A percentile compares a stretch with the other conserved stretches of the same genome.
Conservation (phyloP, 2,888 invertebrate genomes). For the Phania funesta region DNA sequence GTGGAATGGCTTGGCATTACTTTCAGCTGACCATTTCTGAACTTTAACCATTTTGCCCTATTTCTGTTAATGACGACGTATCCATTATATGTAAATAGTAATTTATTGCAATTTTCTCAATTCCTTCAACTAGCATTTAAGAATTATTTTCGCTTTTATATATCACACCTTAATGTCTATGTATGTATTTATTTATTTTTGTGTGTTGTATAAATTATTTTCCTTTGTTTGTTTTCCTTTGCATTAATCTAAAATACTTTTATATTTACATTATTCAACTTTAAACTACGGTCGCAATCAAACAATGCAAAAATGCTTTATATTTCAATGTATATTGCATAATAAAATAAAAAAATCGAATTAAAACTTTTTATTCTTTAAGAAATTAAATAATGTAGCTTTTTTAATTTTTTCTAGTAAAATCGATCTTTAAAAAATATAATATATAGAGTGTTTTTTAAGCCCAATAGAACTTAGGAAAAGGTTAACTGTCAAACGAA, state of each 20-base stretch:
- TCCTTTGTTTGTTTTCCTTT: not conserved
- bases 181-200: not conserved
- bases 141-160: constrained; percentile 45
- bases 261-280: not conserved
- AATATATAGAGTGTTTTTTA: too few relatives aligned
- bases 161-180: not conserved
- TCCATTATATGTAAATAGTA: constrained; percentile 16
- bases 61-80: constrained; percentile 1
- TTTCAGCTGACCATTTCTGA: not conserved
- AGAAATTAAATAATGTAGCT: not conserved
- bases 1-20: not conserved
- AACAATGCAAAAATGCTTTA: constrained; percentile 48
- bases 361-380: not conserved
- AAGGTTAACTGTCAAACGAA: too few relatives aligned
- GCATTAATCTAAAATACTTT: not conserved
- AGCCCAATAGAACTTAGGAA: too few relatives aligned
- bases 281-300: constrained; percentile 50
- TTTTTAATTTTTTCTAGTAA: not conserved
- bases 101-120: constrained; percentile 39
- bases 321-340: not conserved
- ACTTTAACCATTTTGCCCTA: not conserved
- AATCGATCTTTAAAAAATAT: too few relatives aligned
- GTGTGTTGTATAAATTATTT: not conserved
- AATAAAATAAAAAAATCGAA: not conserved
- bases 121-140: constrained; percentile 66